A percentile compares a stretch with the other conserved stretches of the same genome.
Evolutionary conservation across 2,888 invertebrate genomes (phyloP).

Genomic region (Horisme vitalbata): DNA sequence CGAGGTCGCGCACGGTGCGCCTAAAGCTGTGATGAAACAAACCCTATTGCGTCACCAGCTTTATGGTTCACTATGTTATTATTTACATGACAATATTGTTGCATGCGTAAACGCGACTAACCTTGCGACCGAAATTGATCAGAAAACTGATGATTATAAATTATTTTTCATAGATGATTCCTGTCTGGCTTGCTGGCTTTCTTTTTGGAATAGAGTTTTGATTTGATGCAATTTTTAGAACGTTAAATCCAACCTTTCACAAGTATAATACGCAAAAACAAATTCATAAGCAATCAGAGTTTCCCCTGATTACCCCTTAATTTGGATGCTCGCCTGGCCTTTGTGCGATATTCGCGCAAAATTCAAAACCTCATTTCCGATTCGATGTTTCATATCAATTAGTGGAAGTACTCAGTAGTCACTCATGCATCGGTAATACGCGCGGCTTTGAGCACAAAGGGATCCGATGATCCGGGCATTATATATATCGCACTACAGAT

Average conservation of each 20-base stretch:
- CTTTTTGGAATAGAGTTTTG: too few species aligned
- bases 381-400: slow-evolving; percentile 41
- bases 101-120: slow-evolving; percentile 46
- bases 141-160: background rate
- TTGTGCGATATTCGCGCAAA: too few species aligned
- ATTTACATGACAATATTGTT: slow-evolving; percentile 75
- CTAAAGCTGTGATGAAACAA: slow-evolving; percentile 78
- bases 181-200: too few species aligned
- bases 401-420: slow-evolving; percentile 46
- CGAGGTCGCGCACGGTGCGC: slow-evolving; percentile 75
- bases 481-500: slow-evolving; percentile 40
- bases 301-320: too few species aligned
- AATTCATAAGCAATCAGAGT: too few species aligned
- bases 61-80: slow-evolving; percentile 73
- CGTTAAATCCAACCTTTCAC: too few species aligned
- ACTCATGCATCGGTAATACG: slow-evolving; percentile 54
- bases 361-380: slow-evolving; percentile 33
- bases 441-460: slow-evolving; percentile 72
- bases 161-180: too few species aligned
- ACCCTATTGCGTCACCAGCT: slow-evolving; percentile 76
- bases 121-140: slow-evolving; percentile 46
- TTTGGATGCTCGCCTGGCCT: too few species aligned
- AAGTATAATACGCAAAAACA: too few species aligned
- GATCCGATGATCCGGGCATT: slow-evolving; percentile 49
- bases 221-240: too few species aligned